A percentile compares a stretch with the other conserved stretches of the same genome.
phyloP scores from a whole-genome alignment of 1,140 invertebrate genomes.

The Tachypleus tridentatus region DNA sequence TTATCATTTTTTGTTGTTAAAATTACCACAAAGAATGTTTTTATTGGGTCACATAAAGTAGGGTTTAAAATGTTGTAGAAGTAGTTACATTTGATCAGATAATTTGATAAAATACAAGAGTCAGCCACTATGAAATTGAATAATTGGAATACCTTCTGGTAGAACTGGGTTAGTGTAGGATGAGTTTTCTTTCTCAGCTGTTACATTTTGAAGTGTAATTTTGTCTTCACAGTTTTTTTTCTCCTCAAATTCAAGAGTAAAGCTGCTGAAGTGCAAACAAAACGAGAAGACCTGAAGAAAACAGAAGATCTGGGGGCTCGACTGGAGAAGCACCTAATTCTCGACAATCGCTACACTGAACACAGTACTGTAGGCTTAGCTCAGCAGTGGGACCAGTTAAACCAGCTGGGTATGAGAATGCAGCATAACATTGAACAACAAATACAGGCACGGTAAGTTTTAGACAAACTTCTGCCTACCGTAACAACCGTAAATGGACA shows the following conservation, averaged over 20 bases:
- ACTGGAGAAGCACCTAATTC: constrained; percentile 91
- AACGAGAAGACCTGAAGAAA: constrained; percentile 83
- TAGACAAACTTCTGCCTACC: no score
- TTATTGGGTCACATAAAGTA: no score
- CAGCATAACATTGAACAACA: constrained; percentile 99
- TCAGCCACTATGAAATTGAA: no score
- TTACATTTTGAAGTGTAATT: constrained; percentile 1
- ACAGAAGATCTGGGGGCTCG: constrained; percentile 95
- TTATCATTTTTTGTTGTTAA: no score
- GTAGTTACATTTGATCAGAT: no score
- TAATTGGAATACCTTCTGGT: no score
- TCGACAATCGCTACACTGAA: constrained; percentile 98
- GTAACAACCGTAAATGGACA: no score
- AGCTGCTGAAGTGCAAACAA: constrained; percentile 84
- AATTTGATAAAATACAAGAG: no score
- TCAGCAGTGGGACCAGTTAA: constrained; percentile 98
- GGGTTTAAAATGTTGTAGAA: no score
- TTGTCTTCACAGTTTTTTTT: constrained; percentile 27
- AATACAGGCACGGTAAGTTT: constrained; percentile 57
- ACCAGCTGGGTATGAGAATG: constrained; percentile 99
- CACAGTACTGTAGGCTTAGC: constrained; percentile 96
- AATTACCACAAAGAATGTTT: no score
- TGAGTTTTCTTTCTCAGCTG: no score
- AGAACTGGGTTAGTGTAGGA: no score
- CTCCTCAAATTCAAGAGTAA: constrained; percentile 47